Conservation (phyloP, 2,888 invertebrate genomes). For the Eupithecia centaureata region DNA sequence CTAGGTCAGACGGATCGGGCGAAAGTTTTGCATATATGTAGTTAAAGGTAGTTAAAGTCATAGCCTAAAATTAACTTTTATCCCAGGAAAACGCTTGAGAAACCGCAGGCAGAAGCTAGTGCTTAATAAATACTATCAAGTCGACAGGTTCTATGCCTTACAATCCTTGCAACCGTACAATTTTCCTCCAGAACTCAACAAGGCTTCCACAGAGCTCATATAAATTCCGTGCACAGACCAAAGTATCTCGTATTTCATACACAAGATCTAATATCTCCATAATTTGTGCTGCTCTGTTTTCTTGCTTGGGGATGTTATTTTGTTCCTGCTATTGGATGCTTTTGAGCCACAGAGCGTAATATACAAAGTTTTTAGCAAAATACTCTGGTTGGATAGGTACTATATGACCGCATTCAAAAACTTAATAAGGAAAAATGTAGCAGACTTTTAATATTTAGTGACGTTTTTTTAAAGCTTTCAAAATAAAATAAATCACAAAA, state of each 20-base stretch:
- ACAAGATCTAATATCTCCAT: conserved; percentile 23
- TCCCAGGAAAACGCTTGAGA: no score
- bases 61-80: no score
- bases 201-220: conserved; percentile 23
- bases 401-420: background rate
- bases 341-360: no score
- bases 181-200: conserved; percentile 31
- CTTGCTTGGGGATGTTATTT: background rate
- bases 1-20: no score
- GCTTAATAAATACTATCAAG: background rate
- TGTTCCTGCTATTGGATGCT: background rate
- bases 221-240: conserved; percentile 30
- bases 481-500: background rate
- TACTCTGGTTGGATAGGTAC: background rate
- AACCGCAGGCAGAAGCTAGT: no score
- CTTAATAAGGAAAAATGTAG: background rate
- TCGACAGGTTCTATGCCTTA: conserved; percentile 8
- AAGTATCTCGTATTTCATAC: conserved; percentile 30
- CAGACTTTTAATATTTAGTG: background rate
- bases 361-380: no score
- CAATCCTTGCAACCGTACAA: conserved; percentile 13
- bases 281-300: conserved; percentile 14
- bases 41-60: no score
- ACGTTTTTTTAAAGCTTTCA: background rate
- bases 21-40: no score